Percentiles rank a stretch among this genome's conserved stretches.
Conservation (phyloP, 2,113 vertebrate species). For the Pongo abelii region DNA sequence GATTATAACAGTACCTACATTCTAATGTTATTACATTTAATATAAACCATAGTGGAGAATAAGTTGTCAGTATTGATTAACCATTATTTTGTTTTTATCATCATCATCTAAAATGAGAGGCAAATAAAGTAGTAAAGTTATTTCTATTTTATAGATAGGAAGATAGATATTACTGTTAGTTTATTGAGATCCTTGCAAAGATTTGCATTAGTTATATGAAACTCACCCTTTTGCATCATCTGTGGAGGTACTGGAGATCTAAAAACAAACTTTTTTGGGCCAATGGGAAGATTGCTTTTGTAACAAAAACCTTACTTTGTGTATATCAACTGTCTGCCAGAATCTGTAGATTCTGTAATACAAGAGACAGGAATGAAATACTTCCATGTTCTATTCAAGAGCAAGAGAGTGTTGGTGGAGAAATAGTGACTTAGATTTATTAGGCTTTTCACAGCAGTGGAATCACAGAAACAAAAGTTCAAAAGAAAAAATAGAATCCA, state of each 20-base stretch:
- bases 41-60: neutral
- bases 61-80: neutral
- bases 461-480: slow-evolving; percentile 55
- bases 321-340: slow-evolving; percentile 18
- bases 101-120: neutral
- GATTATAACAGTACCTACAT: neutral
- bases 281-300: neutral
- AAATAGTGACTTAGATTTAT: slow-evolving; percentile 63
- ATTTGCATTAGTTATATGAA: neutral
- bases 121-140: neutral
- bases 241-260: neutral
- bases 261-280: neutral
- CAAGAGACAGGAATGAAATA: slow-evolving; percentile 25
- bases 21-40: neutral
- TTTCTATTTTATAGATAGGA: neutral
- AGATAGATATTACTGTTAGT: neutral
- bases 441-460: slow-evolving; percentile 25
- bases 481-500: slow-evolving; percentile 30
- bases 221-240: neutral
- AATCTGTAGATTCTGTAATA: slow-evolving; percentile 45
- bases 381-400: slow-evolving; percentile 57
- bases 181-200: neutral
- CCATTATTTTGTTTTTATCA: neutral
- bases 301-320: slow-evolving; percentile 35
- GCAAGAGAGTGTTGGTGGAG: neutral